Evolutionary conservation across 2,113 vertebrate species (phyloP), one percentile per base, ranked within the genome.

Genomic region (Papio anubis): DNA sequence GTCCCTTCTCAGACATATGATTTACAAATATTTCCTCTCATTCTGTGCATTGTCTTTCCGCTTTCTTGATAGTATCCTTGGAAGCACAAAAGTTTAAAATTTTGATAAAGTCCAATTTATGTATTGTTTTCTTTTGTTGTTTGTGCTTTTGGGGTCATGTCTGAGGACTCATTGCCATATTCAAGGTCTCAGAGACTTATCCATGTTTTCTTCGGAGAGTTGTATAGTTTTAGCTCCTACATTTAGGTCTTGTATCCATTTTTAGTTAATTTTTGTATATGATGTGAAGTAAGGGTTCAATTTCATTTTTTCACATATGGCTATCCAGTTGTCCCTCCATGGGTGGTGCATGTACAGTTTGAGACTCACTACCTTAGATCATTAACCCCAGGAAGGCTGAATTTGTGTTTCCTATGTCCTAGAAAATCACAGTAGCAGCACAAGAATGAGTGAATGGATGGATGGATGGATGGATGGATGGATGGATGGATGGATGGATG

Each of bases 231-330:
- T 16, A 43, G 30, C 35, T 38, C 52, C 75, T 89, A 95, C 2
- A 8, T 68, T 48, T 76, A 38, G 61, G 9, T 6, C 32, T 90
- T 82, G 59, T 12, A 86, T 89, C 38, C 45, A 75, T 75, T 94
- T 88, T 88, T 43, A 70, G 78, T 92, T 85, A 66, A 32, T 83
- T 79, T 83, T 90, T 96, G 55, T 75, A 27, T 75, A 52, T 68
- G 40, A 55, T 79, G n/a, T 79, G 68, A 79, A 14, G 70, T 43
- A 68, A 91, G 76, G 30, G 40, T 76, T 16, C 40, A 21, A 10
- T 18, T 59, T 79, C 6, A 50, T 87, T 95, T n/a, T 64, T 88
- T 87, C 38, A 18, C 25, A 40, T 20, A 32, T 81, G 64, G 6
- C 61, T 91, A 23, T 57, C 23, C 10, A 45, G 9, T 43, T 83